Conservation (phyloP, 2,797 vertebrate species). For the Hoplostethus atlanticus region DNA sequence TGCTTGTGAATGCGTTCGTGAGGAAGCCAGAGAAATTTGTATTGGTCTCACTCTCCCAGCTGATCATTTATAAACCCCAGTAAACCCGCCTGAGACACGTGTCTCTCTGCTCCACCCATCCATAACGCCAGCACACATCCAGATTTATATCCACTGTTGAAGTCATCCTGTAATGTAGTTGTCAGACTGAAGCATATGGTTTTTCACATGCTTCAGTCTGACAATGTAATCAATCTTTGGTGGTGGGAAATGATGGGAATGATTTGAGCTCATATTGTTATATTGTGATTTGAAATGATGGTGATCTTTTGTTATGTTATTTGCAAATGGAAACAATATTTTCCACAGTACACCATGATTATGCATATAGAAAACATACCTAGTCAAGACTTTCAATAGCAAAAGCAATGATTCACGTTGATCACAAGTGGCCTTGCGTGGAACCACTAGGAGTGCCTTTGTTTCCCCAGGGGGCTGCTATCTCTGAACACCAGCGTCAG, state of each 20-base stretch:
- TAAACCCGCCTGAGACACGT: conserved; percentile 45
- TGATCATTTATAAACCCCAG: conserved; percentile 41
- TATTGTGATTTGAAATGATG: neutral
- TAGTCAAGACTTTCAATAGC: neutral
- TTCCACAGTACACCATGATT: neutral
- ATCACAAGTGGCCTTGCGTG: conserved; percentile 20
- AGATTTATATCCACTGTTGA: conserved; percentile 1
- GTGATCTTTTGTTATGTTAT: neutral
- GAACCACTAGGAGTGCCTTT: conserved; percentile 53
- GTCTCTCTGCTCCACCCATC: conserved; percentile 16
- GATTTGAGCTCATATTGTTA: neutral
- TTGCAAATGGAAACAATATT: neutral
- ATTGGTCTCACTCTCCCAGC: conserved; percentile 8
- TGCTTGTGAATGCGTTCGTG: conserved; percentile 32
- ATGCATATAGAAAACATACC: neutral
- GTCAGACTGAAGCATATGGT: conserved; percentile 4
- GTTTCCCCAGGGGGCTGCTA: conserved; percentile 91
- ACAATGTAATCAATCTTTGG: neutral
- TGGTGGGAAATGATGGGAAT: neutral
- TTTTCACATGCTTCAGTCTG: neutral
- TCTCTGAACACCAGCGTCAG: conserved; percentile 88
- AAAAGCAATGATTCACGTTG: neutral
- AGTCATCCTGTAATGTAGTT: neutral
- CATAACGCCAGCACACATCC: neutral
- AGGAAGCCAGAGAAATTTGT: conserved; percentile 24